A percentile compares a stretch with the other conserved stretches of the same genome.
Conservation (phyloP, 2,888 invertebrate genomes). For the Lathronympha strigana region DNA sequence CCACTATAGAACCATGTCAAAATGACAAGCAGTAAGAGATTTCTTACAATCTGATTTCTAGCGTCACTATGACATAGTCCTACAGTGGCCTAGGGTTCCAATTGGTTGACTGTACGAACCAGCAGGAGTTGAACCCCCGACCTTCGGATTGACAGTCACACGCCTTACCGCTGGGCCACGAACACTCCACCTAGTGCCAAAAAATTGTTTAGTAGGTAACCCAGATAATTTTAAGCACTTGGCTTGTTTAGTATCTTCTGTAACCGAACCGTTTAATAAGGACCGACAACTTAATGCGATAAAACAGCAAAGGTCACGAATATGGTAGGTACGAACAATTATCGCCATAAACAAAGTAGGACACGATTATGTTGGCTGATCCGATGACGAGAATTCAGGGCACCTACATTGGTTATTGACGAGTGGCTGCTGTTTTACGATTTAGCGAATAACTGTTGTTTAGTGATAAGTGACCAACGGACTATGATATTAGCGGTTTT, state of each 20-base stretch:
- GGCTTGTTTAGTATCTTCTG: neutral
- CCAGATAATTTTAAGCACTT: neutral
- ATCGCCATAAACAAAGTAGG: conserved; percentile 23
- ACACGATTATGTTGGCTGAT: conserved; percentile 11
- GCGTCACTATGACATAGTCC: too few species aligned
- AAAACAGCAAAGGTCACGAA: conserved; percentile 6
- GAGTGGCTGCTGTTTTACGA: neutral
- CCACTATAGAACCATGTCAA: too few species aligned
- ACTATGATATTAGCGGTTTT: too few species aligned
- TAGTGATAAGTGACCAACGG: neutral
- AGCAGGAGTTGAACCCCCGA: too few species aligned
- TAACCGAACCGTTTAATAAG: neutral
- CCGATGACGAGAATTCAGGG: neutral
- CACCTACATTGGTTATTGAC: conserved; percentile 1
- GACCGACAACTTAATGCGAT: neutral
- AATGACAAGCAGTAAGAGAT: too few species aligned
- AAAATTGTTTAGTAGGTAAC: too few species aligned
- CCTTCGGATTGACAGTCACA: too few species aligned
- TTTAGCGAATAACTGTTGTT: neutral
- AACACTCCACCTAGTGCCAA: too few species aligned
- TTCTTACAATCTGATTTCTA: too few species aligned
- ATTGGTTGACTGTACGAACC: too few species aligned
- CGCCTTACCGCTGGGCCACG: too few species aligned
- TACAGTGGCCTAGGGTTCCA: too few species aligned
- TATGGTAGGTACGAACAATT: conserved; percentile 14